Evolutionary conservation across 2,888 invertebrate species (phyloP), one percentile per base, ranked within the genome.

Genomic region (Poecilobothrus nobilitatus): DNA sequence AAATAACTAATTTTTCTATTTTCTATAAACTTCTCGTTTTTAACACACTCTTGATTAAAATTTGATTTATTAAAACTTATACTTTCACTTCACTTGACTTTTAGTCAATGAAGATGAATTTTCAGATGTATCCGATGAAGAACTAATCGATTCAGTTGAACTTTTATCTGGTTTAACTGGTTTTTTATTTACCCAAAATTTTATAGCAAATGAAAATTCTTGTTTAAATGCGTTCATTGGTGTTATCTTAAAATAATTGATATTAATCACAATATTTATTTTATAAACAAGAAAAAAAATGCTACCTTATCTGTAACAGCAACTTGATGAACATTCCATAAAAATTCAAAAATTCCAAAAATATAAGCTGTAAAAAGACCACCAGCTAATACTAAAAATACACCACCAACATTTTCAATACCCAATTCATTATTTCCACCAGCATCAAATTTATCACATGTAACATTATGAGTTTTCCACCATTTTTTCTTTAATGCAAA

Each of bases 401-500:
- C 93, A 73, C 96, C 95, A 72, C 95, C 95, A 1, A 95, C 91
- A 79, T 97, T 94, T 7, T 78, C 77, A 20, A 82, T 7, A 20
- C 80, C 80, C 41, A 82, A 67, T 70, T 82, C 82, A 69, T 78
- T 79, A 20, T 79, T 80, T 66, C 80, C 80, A 6, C 74, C 72
- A 33, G 73, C 73, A 9, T 67, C 64, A 0, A 68, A 68, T 63
- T 73, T 65, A 0, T 76, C 74, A 27, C 79, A 80, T 9, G 74
- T 74, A 3, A 86, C 85, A 22, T 88, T 84, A 72, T 84, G 86
- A 76, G 86, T 83, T 76, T 89, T 88, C 97, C 97, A 98, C 97
- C 97, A 98, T 77, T 90, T 91, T 68, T 90, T 88, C 81, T 96
- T 96, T 67, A 97, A 82, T 70, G 87, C 86, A 66, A 88, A 89